Conservation (phyloP, 37 sponge, comb jelly and placozoan genomes). For the Chondrilla cf. caribensis region DNA sequence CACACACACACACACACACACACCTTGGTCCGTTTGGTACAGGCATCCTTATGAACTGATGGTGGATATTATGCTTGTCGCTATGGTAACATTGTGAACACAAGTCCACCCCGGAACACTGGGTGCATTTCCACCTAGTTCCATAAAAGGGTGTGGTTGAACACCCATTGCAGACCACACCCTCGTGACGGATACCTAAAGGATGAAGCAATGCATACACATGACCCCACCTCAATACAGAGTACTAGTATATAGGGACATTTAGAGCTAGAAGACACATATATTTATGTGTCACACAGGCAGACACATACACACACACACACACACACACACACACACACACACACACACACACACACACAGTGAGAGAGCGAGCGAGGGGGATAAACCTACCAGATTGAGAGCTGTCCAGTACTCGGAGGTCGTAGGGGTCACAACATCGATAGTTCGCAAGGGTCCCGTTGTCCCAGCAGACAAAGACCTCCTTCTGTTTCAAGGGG, state of each 20-base stretch:
- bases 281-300: no score
- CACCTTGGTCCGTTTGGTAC: constrained; percentile 55
- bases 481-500: constrained; percentile 44
- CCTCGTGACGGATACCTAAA: constrained; percentile 66
- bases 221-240: background rate
- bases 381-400: constrained; percentile 45
- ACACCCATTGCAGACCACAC: constrained; percentile 75
- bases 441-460: constrained; percentile 81
- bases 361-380: background rate
- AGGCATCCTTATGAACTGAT: constrained; percentile 55
- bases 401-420: constrained; percentile 67
- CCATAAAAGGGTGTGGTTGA: constrained; percentile 57
- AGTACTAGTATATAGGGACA: background rate
- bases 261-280: no score
- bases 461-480: constrained; percentile 77
- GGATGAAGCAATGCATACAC: background rate
- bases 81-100: constrained; percentile 86
- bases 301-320: background rate
- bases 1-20: no score
- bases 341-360: background rate
- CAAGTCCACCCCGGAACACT: constrained; percentile 55
- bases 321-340: constrained; percentile 17
- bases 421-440: constrained; percentile 56
- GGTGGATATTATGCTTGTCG: constrained; percentile 71
- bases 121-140: constrained; percentile 72